Percentiles rank a stretch among this genome's conserved stretches.
phyloP scores from a whole-genome alignment of 2,797 vertebrate genomes.

The Peromyscus melanophrys region DNA sequence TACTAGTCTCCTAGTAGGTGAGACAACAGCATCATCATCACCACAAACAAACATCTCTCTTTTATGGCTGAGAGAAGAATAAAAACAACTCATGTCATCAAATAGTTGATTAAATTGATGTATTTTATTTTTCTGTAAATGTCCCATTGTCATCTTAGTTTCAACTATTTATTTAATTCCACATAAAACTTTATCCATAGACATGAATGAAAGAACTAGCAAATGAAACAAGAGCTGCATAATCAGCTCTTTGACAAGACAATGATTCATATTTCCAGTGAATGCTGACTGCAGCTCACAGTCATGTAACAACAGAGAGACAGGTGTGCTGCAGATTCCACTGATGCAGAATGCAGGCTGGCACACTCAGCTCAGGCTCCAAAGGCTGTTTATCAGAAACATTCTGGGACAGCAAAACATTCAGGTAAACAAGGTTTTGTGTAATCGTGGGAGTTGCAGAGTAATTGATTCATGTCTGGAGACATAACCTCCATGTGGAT shows the following conservation, averaged over 20 bases:
- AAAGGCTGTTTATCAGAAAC: constrained; percentile 87
- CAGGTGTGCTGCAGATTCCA: constrained; percentile 5
- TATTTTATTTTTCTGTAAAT: constrained; percentile 20
- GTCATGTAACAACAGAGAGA: constrained; percentile 11
- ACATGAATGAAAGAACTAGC: not conserved
- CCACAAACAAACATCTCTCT: not conserved
- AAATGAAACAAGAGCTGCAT: constrained; percentile 25
- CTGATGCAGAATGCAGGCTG: constrained; percentile 50
- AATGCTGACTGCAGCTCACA: not conserved
- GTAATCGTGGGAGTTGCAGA: constrained; percentile 87
- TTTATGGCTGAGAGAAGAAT: not conserved
- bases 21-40: not conserved
- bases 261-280: constrained; percentile 60
- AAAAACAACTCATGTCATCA: constrained; percentile 3
- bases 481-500: constrained; percentile 89
- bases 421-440: constrained; percentile 88
- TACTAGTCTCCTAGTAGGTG: not conserved
- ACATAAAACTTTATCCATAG: constrained; percentile 43
- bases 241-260: constrained; percentile 17
- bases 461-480: constrained; percentile 89
- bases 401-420: constrained; percentile 88
- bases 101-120: not conserved
- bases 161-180: not conserved
- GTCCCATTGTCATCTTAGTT: not conserved
- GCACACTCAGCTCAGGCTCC: constrained; percentile 51